Conservation (phyloP, 2,888 invertebrate species). For the Pristionchus maxplancki region DNA sequence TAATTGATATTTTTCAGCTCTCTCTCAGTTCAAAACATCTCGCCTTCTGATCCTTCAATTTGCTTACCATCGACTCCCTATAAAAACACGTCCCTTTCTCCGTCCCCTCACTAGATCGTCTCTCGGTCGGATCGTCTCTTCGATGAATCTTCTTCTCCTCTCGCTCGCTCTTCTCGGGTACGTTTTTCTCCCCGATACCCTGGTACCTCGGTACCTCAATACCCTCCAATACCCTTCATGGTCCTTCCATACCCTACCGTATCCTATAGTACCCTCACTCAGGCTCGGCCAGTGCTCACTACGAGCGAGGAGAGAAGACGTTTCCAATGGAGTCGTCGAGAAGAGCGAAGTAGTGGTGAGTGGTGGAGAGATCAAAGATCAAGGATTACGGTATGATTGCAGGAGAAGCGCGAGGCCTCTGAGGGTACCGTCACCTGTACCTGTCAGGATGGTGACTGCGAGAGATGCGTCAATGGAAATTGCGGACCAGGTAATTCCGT, state of each 20-base stretch:
- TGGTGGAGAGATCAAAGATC: too few species aligned
- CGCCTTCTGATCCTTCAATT: background rate
- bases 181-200: background rate
- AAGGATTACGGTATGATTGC: too few species aligned
- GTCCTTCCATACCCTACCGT: background rate
- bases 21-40: background rate
- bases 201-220: too few species aligned
- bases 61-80: background rate
- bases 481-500: background rate
- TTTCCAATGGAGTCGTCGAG: too few species aligned
- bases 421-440: background rate
- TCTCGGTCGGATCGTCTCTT: background rate
- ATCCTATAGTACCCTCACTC: background rate
- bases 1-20: background rate
- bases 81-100: background rate
- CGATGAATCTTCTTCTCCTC: conserved; percentile 13
- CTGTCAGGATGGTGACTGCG: background rate
- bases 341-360: too few species aligned
- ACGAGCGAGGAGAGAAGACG: too few species aligned
- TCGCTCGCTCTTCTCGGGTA: background rate
- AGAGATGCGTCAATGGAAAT: background rate
- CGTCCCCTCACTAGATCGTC: background rate
- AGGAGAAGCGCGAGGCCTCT: background rate
- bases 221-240: background rate
- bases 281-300: background rate